Percentiles rank a stretch among this genome's conserved stretches.
phyloP scores from a whole-genome alignment of 2,888 invertebrate species.

The Artemia sinica region DNA sequence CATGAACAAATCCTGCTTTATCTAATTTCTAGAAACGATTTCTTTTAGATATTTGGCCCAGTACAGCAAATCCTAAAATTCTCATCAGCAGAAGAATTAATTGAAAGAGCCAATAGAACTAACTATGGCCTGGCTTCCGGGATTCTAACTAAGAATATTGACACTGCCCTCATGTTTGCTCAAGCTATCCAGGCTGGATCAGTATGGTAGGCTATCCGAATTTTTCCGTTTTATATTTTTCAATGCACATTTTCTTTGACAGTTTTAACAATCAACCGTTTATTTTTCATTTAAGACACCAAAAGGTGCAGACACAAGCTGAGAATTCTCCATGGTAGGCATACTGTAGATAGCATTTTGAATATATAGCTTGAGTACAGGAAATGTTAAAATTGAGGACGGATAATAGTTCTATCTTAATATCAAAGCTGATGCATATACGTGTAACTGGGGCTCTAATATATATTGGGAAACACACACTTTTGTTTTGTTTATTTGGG shows the following conservation, averaged over 20 bases:
- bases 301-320: too few species aligned
- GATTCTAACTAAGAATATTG: constrained; percentile 57
- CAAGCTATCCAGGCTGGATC: constrained; percentile 59
- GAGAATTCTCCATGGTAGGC: too few species aligned
- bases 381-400: too few species aligned
- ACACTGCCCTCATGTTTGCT: constrained; percentile 53
- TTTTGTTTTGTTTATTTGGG: too few species aligned
- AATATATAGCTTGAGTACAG: too few species aligned
- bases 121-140: constrained; percentile 65
- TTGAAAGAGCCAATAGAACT: constrained; percentile 62
- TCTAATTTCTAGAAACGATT: background rate
- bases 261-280: too few species aligned
- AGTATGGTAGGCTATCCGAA: constrained; percentile 45
- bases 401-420: too few species aligned
- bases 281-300: too few species aligned
- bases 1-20: constrained; percentile 2
- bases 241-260: background rate
- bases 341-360: too few species aligned
- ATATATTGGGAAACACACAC: too few species aligned
- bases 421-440: too few species aligned
- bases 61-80: constrained; percentile 73
- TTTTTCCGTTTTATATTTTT: constrained; percentile 27
- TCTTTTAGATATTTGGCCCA: constrained; percentile 63
- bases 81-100: constrained; percentile 52
- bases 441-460: too few species aligned